Percentiles rank a stretch among this genome's conserved stretches.
These are phyloP conservation scores for Cephus runcator DNA, from an alignment of 2,888 invertebrate species.

Conservation along the genomic window DNA sequence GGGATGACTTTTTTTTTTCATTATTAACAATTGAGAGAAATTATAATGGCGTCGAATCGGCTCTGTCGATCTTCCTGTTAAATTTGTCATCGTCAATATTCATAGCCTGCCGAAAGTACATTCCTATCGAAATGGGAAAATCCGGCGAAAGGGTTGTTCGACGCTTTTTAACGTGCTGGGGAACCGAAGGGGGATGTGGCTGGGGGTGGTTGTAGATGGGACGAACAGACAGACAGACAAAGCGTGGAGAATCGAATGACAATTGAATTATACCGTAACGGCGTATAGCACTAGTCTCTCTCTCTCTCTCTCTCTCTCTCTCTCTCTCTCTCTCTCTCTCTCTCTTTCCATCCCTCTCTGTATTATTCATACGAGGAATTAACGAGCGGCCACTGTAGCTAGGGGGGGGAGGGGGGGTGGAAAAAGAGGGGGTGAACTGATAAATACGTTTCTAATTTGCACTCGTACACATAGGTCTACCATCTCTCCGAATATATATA, in stretches of 20 bases:
- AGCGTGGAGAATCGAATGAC: constrained; percentile 59
- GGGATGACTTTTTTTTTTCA: background rate
- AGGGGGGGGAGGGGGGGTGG: background rate
- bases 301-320: constrained; percentile 10
- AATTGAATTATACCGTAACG: constrained; percentile 57
- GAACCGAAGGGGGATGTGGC: background rate
- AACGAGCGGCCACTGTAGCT: constrained; percentile 32
- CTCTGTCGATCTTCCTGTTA: background rate
- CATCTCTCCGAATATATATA: background rate
- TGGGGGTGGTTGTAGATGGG: constrained; percentile 2
- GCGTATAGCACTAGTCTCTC: constrained; percentile 30
- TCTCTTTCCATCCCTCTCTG: constrained; percentile 20
- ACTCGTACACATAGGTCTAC: background rate
- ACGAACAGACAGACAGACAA: constrained; percentile 31
- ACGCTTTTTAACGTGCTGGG: constrained; percentile 24
- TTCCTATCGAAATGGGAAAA: constrained; percentile 49
- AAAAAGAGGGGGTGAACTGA: constrained; percentile 11
- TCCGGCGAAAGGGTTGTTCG: constrained; percentile 48
- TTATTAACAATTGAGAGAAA: background rate
- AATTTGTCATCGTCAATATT: background rate
- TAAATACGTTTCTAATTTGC: constrained; percentile 29
- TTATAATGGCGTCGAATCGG: background rate
- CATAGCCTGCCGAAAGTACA: constrained; percentile 39
- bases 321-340: constrained; percentile 5
- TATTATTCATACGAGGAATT: constrained; percentile 52